Evolutionary conservation across 2,113 vertebrate species (phyloP).

Genomic region (Pollachius pollachius): DNA sequence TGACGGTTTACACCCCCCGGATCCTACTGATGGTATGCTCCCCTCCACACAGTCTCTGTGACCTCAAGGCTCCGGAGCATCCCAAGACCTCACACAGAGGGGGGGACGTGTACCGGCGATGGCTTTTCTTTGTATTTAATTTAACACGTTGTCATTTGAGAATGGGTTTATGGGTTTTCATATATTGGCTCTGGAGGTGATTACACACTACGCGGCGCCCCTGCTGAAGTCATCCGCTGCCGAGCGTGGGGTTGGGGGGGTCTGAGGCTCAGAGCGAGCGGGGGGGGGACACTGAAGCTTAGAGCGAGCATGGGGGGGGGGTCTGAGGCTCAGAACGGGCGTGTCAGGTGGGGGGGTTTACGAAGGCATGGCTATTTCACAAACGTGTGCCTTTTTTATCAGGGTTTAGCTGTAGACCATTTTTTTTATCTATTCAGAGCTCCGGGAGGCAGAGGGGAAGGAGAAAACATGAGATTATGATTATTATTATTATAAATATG

Average conservation of each 20-base stretch:
- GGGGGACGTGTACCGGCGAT: slow-evolving; percentile 4
- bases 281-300: background rate
- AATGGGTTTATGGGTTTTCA: slow-evolving; percentile 19
- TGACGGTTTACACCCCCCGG: slow-evolving; percentile 26
- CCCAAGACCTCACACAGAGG: slow-evolving; percentile 1
- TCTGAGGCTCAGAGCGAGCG: background rate
- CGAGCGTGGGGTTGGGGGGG: background rate
- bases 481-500: slow-evolving; percentile 9
- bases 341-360: slow-evolving; percentile 2
- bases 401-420: slow-evolving; percentile 50
- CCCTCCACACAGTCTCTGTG: slow-evolving; percentile 20
- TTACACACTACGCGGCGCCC: slow-evolving; percentile 18
- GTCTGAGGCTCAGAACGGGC: background rate
- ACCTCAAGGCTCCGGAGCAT: slow-evolving; percentile 33
- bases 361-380: slow-evolving; percentile 50
- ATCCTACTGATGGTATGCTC: slow-evolving; percentile 19
- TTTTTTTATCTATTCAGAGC: slow-evolving; percentile 45
- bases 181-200: slow-evolving; percentile 13
- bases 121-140: slow-evolving; percentile 16
- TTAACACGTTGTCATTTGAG: slow-evolving; percentile 10
- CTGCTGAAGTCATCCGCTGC: slow-evolving; percentile 10
- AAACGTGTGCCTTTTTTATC: slow-evolving; percentile 68
- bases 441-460: slow-evolving; percentile 5
- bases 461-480: slow-evolving; percentile 36
- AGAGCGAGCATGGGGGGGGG: background rate